Conservation (phyloP, 2,113 vertebrate genomes). For the Centropristis striata region DNA sequence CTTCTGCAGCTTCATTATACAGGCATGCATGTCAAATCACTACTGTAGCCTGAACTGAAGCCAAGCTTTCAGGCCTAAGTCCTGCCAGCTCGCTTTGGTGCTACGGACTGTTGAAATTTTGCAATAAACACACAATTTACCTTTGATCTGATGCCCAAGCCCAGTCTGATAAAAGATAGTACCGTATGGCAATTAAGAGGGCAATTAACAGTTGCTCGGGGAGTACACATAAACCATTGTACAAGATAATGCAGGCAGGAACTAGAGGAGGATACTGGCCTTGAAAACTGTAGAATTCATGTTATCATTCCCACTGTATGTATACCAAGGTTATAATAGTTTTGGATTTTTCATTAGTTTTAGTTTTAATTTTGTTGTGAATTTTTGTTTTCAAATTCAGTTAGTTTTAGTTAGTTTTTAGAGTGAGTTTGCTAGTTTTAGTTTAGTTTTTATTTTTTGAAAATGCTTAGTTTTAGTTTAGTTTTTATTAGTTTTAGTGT, state of each 20-base stretch:
- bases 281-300: too few species aligned
- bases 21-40: neutral
- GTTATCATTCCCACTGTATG: too few species aligned
- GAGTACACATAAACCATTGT: neutral
- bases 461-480: too few species aligned
- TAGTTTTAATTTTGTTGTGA: too few species aligned
- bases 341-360: too few species aligned
- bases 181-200: too few species aligned
- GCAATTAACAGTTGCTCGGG: neutral
- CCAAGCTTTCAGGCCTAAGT: neutral
- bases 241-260: neutral
- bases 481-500: too few species aligned
- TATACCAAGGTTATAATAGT: too few species aligned
- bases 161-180: neutral
- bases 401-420: too few species aligned
- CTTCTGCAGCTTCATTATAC: neutral
- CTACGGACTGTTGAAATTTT: neutral
- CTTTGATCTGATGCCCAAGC: neutral
- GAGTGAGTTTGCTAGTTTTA: too few species aligned
- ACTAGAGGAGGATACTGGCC: neutral
- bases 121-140: slow-evolving; percentile 4
- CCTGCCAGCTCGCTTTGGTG: neutral
- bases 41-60: neutral
- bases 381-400: too few species aligned
- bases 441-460: too few species aligned